Conservation (phyloP, 1,140 invertebrate species). For the Daktulosphaira vitifoliae region DNA sequence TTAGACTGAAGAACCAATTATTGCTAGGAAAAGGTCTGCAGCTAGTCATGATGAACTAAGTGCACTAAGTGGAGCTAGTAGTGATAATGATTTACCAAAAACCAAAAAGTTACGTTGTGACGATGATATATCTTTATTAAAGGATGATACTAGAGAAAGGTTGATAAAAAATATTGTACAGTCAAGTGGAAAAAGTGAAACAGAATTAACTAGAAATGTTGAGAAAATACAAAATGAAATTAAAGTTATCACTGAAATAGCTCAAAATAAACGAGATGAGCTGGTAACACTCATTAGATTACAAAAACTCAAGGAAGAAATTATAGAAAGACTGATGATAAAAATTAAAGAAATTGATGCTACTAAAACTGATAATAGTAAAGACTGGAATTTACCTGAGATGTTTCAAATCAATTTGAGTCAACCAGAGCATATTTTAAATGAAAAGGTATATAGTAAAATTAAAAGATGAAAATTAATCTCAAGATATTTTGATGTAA, state of each 20-base stretch:
- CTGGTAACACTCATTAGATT: constrained; percentile 20
- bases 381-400: constrained; percentile 30
- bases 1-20: constrained; percentile 22
- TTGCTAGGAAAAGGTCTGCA: constrained; percentile 20
- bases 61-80: constrained; percentile 26
- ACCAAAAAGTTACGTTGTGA: constrained; percentile 14
- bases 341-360: constrained; percentile 22
- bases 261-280: constrained; percentile 25
- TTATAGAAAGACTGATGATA: constrained; percentile 24
- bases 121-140: constrained; percentile 8
- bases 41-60: constrained; percentile 26
- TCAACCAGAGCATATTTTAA: constrained; percentile 17
- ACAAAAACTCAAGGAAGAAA: constrained; percentile 25
- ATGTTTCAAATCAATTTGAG: constrained; percentile 32
- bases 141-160: constrained; percentile 25
- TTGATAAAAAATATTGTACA: constrained; percentile 23
- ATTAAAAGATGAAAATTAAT: no score
- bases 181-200: constrained; percentile 19
- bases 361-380: constrained; percentile 18
- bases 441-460: constrained; percentile 17
- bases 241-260: constrained; percentile 26
- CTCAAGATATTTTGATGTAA: no score
- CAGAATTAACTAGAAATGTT: constrained; percentile 14
- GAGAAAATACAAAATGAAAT: constrained; percentile 30
- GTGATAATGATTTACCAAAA: constrained; percentile 28